Conservation (phyloP, 2,888 invertebrate species). For the Tetropium fuscum region DNA sequence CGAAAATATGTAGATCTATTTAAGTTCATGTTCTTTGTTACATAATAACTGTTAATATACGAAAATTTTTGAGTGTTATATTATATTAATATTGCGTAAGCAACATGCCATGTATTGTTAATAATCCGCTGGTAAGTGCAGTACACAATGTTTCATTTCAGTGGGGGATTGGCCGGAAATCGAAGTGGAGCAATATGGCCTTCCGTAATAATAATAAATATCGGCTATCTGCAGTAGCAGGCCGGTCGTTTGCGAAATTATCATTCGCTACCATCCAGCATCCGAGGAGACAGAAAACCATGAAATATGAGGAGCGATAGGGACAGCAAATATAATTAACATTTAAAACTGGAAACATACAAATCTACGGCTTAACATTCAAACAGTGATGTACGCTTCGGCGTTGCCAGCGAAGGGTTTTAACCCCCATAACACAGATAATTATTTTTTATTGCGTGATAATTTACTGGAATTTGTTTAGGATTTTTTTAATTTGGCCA, state of each 20-base stretch:
- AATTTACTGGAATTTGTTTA: slow-evolving; percentile 22
- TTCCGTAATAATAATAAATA: slow-evolving; percentile 61
- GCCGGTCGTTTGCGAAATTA: slow-evolving; percentile 57
- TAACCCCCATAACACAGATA: slow-evolving; percentile 15
- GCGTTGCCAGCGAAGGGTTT: slow-evolving; percentile 12
- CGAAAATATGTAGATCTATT: no score
- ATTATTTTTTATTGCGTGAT: slow-evolving; percentile 23
- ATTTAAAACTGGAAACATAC: slow-evolving; percentile 51
- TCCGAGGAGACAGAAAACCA: slow-evolving; percentile 36
- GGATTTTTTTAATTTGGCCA: slow-evolving; percentile 8
- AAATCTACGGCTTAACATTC: slow-evolving; percentile 35
- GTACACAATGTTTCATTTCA: slow-evolving; percentile 49
- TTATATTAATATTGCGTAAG: background rate
- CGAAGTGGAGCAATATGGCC: slow-evolving; percentile 58
- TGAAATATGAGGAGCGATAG: slow-evolving; percentile 40
- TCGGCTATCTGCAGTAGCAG: slow-evolving; percentile 55
- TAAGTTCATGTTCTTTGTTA: no score
- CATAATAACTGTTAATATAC: no score
- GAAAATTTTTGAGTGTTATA: background rate
- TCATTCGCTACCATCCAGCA: slow-evolving; percentile 51
- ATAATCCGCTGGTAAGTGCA: slow-evolving; percentile 15
- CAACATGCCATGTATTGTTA: background rate
- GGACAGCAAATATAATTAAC: slow-evolving; percentile 46
- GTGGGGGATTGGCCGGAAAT: slow-evolving; percentile 52
- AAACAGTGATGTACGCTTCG: slow-evolving; percentile 28